Evolutionary conservation across 2,113 vertebrate genomes (phyloP).

Genomic region (Electrona antarctica): DNA sequence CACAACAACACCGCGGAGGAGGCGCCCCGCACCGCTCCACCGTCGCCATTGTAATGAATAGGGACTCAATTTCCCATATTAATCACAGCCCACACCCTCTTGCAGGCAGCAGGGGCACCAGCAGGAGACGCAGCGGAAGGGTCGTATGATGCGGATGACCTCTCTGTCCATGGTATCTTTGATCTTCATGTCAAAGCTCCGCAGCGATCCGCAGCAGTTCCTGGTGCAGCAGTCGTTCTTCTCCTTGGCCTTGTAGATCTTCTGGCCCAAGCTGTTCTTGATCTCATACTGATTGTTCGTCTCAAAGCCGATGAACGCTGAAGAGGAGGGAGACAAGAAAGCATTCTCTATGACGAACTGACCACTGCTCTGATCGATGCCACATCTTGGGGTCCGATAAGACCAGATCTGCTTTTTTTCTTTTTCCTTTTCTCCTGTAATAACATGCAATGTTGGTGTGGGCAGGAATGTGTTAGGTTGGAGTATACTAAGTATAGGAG

Average conservation of each 20-base stretch:
- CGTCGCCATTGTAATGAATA: too few relatives aligned
- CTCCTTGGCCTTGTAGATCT: slow-evolving; percentile 86
- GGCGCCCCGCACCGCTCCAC: too few relatives aligned
- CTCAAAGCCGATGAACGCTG: slow-evolving; percentile 86
- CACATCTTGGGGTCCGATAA: too few relatives aligned
- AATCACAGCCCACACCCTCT: slow-evolving; percentile 65
- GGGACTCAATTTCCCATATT: too few relatives aligned
- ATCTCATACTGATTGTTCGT: slow-evolving; percentile 87
- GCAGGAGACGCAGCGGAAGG: slow-evolving; percentile 85
- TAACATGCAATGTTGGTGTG: too few relatives aligned
- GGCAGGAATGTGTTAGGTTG: too few relatives aligned
- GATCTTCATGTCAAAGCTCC: slow-evolving; percentile 87
- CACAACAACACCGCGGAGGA: too few relatives aligned
- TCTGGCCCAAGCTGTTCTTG: slow-evolving; percentile 86
- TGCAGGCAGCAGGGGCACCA: slow-evolving; percentile 90
- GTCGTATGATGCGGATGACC: slow-evolving; percentile 86
- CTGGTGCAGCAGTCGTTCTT: slow-evolving; percentile 88
- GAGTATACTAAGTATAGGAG: neutral
- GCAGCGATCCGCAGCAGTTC: slow-evolving; percentile 87
- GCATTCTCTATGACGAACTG: too few relatives aligned
- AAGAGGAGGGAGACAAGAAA: neutral
- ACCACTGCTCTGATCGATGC: too few relatives aligned
- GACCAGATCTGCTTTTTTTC: too few relatives aligned
- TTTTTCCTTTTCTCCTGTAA: too few relatives aligned
- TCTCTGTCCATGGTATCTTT: slow-evolving; percentile 83